These are phyloP conservation scores for Andrena bicolor DNA, from an alignment of 2,888 invertebrate species.

Conservation along the genomic window DNA sequence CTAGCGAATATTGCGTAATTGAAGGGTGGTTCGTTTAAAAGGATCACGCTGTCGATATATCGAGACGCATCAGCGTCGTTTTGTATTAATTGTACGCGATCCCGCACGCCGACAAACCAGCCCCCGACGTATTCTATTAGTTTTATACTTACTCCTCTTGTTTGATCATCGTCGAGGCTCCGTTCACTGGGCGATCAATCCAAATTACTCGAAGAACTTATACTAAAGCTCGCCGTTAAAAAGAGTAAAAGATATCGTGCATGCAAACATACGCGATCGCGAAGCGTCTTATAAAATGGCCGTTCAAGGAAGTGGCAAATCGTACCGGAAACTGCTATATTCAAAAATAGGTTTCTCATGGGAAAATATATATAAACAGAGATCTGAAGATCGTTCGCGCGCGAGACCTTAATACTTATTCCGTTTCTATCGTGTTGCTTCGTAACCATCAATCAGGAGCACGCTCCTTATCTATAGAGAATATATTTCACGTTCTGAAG, in stretches of 20 bases:
- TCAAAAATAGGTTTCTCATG: conserved; percentile 49
- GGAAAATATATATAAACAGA: conserved; percentile 22
- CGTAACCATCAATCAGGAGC: neutral
- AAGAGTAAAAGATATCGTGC: conserved; percentile 64
- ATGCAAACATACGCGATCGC: conserved; percentile 67
- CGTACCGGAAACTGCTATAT: conserved; percentile 70
- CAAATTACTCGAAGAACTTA: conserved; percentile 38
- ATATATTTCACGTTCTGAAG: conserved; percentile 1
- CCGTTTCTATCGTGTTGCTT: neutral
- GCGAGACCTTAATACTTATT: conserved; percentile 15
- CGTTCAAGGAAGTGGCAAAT: conserved; percentile 60
- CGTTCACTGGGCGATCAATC: conserved; percentile 33
- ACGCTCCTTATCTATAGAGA: neutral
- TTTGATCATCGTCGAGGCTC: conserved; percentile 69
- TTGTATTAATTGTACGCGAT: conserved; percentile 22
- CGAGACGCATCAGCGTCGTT: conserved; percentile 23
- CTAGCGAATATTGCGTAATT: neutral
- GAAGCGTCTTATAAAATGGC: conserved; percentile 80
- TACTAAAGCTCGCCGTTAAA: conserved; percentile 55
- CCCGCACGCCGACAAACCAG: conserved; percentile 43
- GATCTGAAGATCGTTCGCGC: neutral
- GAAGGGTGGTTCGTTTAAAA: neutral
- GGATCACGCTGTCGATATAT: neutral
- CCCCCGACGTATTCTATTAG: neutral
- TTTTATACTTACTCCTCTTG: conserved; percentile 77